Evolutionary conservation across 2,113 vertebrate genomes (phyloP), one percentile per base, ranked within the genome.

Genomic region (Tautogolabrus adspersus): DNA sequence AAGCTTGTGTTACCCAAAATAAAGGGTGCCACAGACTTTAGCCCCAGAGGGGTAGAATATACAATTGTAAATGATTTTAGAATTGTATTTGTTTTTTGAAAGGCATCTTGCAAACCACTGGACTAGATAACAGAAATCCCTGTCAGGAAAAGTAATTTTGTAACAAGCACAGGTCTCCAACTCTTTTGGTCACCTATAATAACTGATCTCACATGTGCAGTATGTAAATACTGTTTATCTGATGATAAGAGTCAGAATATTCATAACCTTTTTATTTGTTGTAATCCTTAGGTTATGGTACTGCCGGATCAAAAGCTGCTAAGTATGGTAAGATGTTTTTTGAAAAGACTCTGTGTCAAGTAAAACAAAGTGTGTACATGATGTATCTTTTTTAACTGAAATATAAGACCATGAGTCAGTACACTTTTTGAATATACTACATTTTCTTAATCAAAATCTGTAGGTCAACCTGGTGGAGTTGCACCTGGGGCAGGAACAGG

Each of bases 281-380:
- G 55, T 51, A 22, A 74, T 82, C 30, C 55, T 34, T 70, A 93
- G 92, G 90, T 5, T 90, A 81, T 8, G 89, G 88, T 22, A 84
- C 77, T 15, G 62, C 71, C 68, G 88, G 73, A 72, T 90, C 87
- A 68, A 94, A 94, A 87, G 89, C 82, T 82, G 88, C 88, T 22
- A 95, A 94, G 76, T 93, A 92, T 15, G 91, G 90, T 93, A 89
- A 75, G 69, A 13, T 51, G 70, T 44, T 46, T 8, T 81, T 69
- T 69, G 2, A 72, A 7, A 30, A 52, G n/a, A 47, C 22, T 60
- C 10, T 26, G 26, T 26, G 26, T 26, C 26, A 26, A 26, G 26
- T 26, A 26, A 15, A 61, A 37, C 34, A 70, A 57, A 11, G 26
- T 40, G 0, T 60, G 7, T 18, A 12, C 15, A 18, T 19, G 19